phyloP scores from a whole-genome alignment of 1,140 invertebrate species.

The Cotesia chilonis region DNA sequence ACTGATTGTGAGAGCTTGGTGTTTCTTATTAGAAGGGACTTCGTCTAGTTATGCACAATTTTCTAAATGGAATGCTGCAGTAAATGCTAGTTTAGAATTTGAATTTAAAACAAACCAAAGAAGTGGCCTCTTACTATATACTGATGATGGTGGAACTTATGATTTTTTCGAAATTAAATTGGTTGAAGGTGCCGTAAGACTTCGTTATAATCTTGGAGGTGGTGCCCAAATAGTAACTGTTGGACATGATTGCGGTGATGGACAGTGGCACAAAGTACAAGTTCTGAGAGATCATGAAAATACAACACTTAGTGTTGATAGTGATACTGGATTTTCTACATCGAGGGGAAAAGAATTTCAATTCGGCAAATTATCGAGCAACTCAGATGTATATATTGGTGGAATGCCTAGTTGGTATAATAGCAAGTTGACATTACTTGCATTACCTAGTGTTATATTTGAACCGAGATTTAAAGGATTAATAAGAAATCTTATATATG shows the following conservation, averaged over 20 bases:
- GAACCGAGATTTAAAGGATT: constrained; percentile 88
- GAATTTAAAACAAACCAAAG: constrained; percentile 92
- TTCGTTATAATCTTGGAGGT: constrained; percentile 87
- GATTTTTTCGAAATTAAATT: constrained; percentile 96
- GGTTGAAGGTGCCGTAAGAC: constrained; percentile 86
- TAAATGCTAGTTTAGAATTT: constrained; percentile 88
- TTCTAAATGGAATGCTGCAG: constrained; percentile 85
- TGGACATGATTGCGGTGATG: constrained; percentile 85
- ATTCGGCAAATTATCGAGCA: constrained; percentile 83
- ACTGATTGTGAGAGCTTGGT: constrained; percentile 38
- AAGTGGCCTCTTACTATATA: constrained; percentile 89
- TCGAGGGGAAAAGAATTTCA: constrained; percentile 85
- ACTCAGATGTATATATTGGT: constrained; percentile 91
- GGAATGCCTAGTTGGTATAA: constrained; percentile 90
- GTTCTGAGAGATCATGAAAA: constrained; percentile 77
- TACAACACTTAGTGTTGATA: constrained; percentile 84
- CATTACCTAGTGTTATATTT: constrained; percentile 88
- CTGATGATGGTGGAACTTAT: constrained; percentile 91
- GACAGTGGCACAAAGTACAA: constrained; percentile 89
- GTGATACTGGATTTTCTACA: constrained; percentile 75
- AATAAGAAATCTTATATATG: constrained; percentile 86
- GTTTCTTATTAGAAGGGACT: constrained; percentile 83
- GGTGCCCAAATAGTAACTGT: constrained; percentile 88
- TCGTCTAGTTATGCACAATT: constrained; percentile 89
- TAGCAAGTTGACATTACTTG: constrained; percentile 81